These are phyloP conservation scores for Euglossa dilemma DNA, from an alignment of 1,140 invertebrate species.

Conservation along the genomic window DNA sequence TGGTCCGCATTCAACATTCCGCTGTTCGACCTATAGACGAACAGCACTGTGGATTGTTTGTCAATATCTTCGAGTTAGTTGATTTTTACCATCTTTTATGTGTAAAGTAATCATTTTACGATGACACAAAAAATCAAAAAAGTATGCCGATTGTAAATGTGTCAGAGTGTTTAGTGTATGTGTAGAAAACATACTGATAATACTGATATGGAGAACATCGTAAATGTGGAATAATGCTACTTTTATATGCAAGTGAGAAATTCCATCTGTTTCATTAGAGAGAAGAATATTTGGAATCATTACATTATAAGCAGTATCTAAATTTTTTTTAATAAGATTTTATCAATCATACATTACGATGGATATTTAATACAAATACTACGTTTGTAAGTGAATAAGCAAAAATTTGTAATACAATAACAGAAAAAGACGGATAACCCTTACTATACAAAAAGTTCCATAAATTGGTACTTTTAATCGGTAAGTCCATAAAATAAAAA, in stretches of 20 bases:
- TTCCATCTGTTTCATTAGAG: slow-evolving; percentile 58
- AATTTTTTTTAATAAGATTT: neutral
- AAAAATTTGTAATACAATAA: slow-evolving; percentile 36
- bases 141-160: slow-evolving; percentile 36
- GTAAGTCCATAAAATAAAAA: slow-evolving; percentile 21
- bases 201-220: slow-evolving; percentile 49
- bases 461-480: slow-evolving; percentile 44
- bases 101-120: slow-evolving; percentile 26
- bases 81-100: slow-evolving; percentile 34
- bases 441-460: slow-evolving; percentile 40
- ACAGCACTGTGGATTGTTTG: slow-evolving; percentile 67
- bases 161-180: slow-evolving; percentile 18
- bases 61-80: slow-evolving; percentile 66
- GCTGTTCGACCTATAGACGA: slow-evolving; percentile 56
- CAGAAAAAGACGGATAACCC: slow-evolving; percentile 34
- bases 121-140: slow-evolving; percentile 32
- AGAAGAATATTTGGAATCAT: slow-evolving; percentile 41
- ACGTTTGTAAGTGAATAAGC: slow-evolving; percentile 1
- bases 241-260: slow-evolving; percentile 58
- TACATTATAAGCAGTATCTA: neutral
- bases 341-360: slow-evolving; percentile 11
- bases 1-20: slow-evolving; percentile 58
- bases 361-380: slow-evolving; percentile 21
- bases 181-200: slow-evolving; percentile 27
- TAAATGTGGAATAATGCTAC: slow-evolving; percentile 56